Evolutionary conservation across 53 echinoderm and acorn worm species (phyloP), one percentile per base, ranked within the genome.

Genomic region (Holothuria scabra): DNA sequence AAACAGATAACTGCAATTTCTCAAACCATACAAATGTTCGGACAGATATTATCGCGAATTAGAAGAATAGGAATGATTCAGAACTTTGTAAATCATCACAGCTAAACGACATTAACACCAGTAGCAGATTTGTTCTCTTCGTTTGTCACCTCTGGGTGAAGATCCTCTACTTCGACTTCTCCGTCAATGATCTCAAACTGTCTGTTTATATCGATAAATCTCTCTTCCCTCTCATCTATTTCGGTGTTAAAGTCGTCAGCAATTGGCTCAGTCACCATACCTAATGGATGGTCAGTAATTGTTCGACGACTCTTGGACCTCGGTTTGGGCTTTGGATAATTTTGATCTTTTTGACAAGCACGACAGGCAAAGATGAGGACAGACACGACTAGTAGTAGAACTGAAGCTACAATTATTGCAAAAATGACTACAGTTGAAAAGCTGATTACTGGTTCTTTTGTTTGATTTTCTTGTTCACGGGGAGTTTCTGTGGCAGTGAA

Each of bases 231-330:
- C 41, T 5, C 69, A 18, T 30, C 18, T 22, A 9, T 34, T 22
- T 34, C 41, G 2, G 31, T 5, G 12, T 20, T 41, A 4, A 16
- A 30, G 19, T 22, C 34, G 4, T 34, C 30, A 67, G 12, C 10
- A 5, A 41, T 19, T 41, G 18, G n/a, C 19, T 68, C 68, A 5
- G 34, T 41, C 34, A 69, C 69, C 69, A 69, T 69, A 4, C 35
- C 69, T 34, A 69, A 69, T 3, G 69, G 69, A 34, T 69, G 31
- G 41, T 69, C 69, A 4, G 69, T 37, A 21, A 11, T 41, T 35
- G 16, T 14, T 16, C 16, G 52, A 16, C 3, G 14, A 14, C 3
- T 16, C 0, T 11, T n/a, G 30, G 30, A n/a, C 4, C 13, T 12
- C 12, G 14, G 16, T 69, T 33, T 34, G n/a, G 34, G n/a, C 38